Percentiles rank a stretch among this genome's conserved stretches.
These are phyloP conservation scores for Calycopis cecrops DNA, from an alignment of 1,140 invertebrate species.

Conservation along the genomic window DNA sequence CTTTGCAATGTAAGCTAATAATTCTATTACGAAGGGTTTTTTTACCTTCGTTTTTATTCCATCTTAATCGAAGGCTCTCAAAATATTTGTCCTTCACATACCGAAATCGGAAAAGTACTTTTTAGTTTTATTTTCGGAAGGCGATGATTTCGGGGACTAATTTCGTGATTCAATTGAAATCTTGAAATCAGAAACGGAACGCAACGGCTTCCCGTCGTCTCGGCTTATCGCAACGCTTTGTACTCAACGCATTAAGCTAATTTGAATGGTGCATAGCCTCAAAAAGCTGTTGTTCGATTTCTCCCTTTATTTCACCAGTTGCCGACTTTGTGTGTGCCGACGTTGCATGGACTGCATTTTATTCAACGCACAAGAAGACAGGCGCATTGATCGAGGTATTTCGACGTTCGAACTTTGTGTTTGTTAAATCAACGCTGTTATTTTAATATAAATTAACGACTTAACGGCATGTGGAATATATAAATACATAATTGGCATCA, in stretches of 20 bases:
- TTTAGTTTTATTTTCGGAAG: constrained; percentile 14
- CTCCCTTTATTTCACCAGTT: constrained; percentile 52
- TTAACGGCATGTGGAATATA: too few relatives aligned
- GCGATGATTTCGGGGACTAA: constrained; percentile 29
- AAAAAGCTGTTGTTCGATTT: constrained; percentile 68
- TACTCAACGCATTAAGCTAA: constrained; percentile 69
- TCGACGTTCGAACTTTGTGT: constrained; percentile 34
- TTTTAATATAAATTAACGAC: too few relatives aligned
- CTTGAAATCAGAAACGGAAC: constrained; percentile 41
- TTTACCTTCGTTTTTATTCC: too few relatives aligned
- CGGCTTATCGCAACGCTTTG: constrained; percentile 64
- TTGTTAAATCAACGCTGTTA: constrained; percentile 9
- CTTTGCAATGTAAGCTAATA: too few relatives aligned
- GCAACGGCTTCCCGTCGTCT: constrained; percentile 41
- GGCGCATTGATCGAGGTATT: constrained; percentile 51
- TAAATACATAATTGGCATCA: too few relatives aligned
- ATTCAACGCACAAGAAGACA: constrained; percentile 50
- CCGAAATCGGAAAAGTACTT: constrained; percentile 9
- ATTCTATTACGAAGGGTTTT: too few relatives aligned
- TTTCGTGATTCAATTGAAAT: constrained; percentile 48
- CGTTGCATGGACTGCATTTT: constrained; percentile 52
- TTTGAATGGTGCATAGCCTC: constrained; percentile 67
- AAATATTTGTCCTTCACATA: background rate
- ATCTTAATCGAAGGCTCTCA: too few relatives aligned
- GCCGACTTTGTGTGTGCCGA: constrained; percentile 49